phyloP scores from a whole-genome alignment of 1,140 invertebrate genomes.

The Atta colombica region DNA sequence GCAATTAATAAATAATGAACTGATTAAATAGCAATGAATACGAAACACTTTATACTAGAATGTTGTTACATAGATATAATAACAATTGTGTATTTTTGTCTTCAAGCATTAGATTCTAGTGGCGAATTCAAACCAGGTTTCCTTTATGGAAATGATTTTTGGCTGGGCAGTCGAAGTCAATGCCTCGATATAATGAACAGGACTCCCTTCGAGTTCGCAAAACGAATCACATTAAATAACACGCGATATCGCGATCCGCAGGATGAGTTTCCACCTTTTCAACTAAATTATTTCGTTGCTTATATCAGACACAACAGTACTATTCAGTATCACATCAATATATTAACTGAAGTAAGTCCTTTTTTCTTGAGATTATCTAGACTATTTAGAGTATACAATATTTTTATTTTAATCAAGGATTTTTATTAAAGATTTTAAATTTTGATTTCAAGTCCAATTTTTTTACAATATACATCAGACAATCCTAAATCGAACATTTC shows the following conservation, averaged over 20 bases:
- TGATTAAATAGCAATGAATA: background rate
- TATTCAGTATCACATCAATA: slow-evolving; percentile 81
- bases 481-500: background rate
- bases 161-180: slow-evolving; percentile 85
- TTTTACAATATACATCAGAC: background rate
- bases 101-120: slow-evolving; percentile 86
- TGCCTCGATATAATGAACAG: slow-evolving; percentile 81
- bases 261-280: slow-evolving; percentile 84
- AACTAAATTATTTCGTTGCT: slow-evolving; percentile 82
- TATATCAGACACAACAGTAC: slow-evolving; percentile 84
- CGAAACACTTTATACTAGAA: background rate
- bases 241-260: slow-evolving; percentile 75
- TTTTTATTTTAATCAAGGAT: background rate
- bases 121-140: slow-evolving; percentile 84
- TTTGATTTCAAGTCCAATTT: background rate
- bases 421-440: background rate
- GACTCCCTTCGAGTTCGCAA: slow-evolving; percentile 70
- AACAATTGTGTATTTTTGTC: slow-evolving; percentile 21
- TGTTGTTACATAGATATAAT: too few species aligned
- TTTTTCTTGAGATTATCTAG: background rate
- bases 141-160: slow-evolving; percentile 86
- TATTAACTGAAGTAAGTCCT: slow-evolving; percentile 82
- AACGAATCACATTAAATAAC: slow-evolving; percentile 72
- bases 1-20: background rate
- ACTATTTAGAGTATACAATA: background rate